Conservation (phyloP, 1,140 invertebrate species). For the Rhopalosiphum padi region DNA sequence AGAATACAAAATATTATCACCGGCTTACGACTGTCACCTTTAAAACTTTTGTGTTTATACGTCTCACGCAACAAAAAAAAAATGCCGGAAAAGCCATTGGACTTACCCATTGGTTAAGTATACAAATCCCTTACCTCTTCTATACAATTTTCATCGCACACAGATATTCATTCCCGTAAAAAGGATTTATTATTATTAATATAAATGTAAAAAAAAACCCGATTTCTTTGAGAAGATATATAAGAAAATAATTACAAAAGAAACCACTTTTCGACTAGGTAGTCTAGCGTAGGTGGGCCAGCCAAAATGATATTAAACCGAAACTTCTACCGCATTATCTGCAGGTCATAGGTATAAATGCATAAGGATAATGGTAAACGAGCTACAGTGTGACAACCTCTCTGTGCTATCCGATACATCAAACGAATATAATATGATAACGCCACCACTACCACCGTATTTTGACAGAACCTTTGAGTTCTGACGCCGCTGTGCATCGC, state of each 20-base stretch:
- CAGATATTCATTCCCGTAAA: neutral
- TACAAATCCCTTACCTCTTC: neutral
- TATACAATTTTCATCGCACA: neutral
- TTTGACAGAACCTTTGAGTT: neutral
- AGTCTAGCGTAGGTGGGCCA: neutral
- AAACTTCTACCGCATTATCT: neutral
- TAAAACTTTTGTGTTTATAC: neutral
- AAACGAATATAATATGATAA: neutral
- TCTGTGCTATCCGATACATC: neutral
- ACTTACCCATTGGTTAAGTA: neutral
- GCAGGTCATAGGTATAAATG: neutral
- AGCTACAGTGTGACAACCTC: neutral
- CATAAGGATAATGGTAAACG: neutral
- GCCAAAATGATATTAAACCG: neutral
- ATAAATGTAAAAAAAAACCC: neutral
- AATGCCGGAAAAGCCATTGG: neutral
- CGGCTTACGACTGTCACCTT: neutral
- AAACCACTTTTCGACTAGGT: neutral
- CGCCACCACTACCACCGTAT: neutral
- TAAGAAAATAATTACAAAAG: neutral
- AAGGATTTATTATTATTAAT: neutral
- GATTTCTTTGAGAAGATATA: neutral
- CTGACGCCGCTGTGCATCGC: too few species aligned
- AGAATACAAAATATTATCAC: neutral
- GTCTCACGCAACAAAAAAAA: neutral